These are phyloP conservation scores for Apogon talboti DNA, from an alignment of 2,797 vertebrate genomes.

Conservation along the genomic window DNA sequence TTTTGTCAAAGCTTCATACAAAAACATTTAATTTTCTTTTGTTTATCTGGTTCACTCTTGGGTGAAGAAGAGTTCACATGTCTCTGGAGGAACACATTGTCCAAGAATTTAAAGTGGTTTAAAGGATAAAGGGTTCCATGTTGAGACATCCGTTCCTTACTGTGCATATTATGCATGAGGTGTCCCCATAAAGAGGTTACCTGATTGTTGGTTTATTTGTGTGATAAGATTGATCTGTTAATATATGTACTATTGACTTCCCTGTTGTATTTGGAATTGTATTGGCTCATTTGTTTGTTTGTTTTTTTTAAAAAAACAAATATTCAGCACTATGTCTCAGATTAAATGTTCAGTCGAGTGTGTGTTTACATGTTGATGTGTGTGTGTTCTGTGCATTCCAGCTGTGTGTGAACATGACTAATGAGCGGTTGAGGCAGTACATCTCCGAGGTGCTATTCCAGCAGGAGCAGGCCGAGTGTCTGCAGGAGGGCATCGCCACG, in stretches of 20 bases:
- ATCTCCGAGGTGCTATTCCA: conserved; percentile 93
- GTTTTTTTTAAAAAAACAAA: conserved; percentile 46
- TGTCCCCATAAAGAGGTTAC: conserved; percentile 20
- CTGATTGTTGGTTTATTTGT: conserved; percentile 14
- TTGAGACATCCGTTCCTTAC: conserved; percentile 1
- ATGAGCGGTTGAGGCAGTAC: conserved; percentile 92
- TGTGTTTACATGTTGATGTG: conserved; percentile 37
- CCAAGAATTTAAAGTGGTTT: conserved; percentile 6
- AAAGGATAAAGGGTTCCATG: conserved; percentile 1
- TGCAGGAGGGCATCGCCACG: conserved; percentile 93
- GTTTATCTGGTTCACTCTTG: conserved; percentile 28
- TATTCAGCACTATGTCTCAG: conserved; percentile 32
- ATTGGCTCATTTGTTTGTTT: conserved; percentile 34
- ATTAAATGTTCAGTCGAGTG: conserved; percentile 37
- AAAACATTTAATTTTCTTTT: conserved; percentile 15
- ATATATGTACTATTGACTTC: conserved; percentile 44
- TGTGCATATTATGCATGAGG: conserved; percentile 14
- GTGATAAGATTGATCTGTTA: conserved; percentile 33
- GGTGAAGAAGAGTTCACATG: conserved; percentile 46
- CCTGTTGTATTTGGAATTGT: conserved; percentile 24
- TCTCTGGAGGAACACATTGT: conserved; percentile 35
- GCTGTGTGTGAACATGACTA: conserved; percentile 98
- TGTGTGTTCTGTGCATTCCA: conserved; percentile 73
- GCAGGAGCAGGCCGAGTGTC: conserved; percentile 93
- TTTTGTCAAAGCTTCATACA: conserved; percentile 1